Conservation (phyloP, 2,888 invertebrate genomes). For the Octonoba sinensis region DNA sequence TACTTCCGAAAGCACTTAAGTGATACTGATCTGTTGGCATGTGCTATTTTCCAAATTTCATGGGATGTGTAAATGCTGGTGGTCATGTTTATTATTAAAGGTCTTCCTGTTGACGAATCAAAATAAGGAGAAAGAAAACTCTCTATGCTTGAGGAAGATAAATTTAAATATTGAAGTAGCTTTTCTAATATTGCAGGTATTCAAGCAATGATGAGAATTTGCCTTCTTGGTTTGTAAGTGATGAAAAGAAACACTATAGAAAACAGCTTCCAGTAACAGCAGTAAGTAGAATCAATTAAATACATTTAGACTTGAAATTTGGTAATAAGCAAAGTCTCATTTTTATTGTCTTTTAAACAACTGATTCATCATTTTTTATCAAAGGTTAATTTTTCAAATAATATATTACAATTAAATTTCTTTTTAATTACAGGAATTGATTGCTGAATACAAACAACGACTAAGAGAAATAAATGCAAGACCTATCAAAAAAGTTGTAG, state of each 20-base stretch:
- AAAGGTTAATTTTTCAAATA: background rate
- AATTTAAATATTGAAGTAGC: too few species aligned
- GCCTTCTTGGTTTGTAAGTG: constrained; percentile 96
- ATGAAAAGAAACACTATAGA: constrained; percentile 91
- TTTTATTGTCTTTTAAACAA: too few species aligned
- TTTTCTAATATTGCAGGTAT: constrained; percentile 73
- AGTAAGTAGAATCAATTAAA: constrained; percentile 71
- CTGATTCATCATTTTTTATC: background rate
- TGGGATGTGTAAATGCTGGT: too few species aligned
- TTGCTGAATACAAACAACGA: constrained; percentile 85
- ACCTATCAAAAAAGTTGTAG: constrained; percentile 97
- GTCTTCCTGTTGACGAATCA: too few species aligned
- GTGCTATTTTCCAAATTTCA: too few species aligned
- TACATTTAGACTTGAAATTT: background rate
- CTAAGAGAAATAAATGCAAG: constrained; percentile 86
- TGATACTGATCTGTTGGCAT: too few species aligned
- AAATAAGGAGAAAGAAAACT: too few species aligned
- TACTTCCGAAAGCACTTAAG: background rate
- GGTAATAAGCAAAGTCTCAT: background rate
- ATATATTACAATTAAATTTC: background rate
- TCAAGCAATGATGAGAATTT: constrained; percentile 90
- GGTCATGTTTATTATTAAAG: too few species aligned
- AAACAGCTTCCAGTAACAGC: constrained; percentile 87
- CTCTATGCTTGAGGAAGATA: too few species aligned
- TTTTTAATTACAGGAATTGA: constrained; percentile 76